Base-by-base conservation (phyloP, 2,888 invertebrate genomes). In the Rhyacophila evoluta region DNA sequence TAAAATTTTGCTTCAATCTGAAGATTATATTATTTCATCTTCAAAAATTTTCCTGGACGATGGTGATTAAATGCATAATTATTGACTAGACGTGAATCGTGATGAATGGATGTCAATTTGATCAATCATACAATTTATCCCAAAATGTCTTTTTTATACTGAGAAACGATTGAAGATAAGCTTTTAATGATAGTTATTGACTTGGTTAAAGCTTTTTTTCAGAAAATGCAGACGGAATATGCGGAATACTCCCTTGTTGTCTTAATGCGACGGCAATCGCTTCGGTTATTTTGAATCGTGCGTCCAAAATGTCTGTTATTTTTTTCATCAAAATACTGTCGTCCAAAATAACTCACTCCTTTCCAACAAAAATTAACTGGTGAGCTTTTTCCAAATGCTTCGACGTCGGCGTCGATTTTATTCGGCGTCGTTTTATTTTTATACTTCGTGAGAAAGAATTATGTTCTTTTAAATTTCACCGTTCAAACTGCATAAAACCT, bases 281-380 rank as follows among this genome's bases (percentile, higher is more conserved):
- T 11, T 29, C 27, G 12, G 69, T 36, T 71, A 33, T 37, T 25
- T 33, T 71, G 71, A 71, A 71, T 39, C 36, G 19, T 25, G 55
- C 19, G 55, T 39, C 19, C 19, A 25, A n/a, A 76, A 76, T 71
- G 76, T 76, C 71, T 76, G 76, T 39, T 76, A 75, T 76, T 76
- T 76, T 76, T 76, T 38, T 29, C 41, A 78, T 78, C 73, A 69
- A 78, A 78, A 74, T 78, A 78, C 74, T 70, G 69, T 38, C 78
- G 67, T 78, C 37, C 33, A 69, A 74, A 78, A 78, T 78, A 78
- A 39, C 77, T 77, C 36, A 67, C 36, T 55, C 55, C 25, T 55
- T 55, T 19, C 55, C 19, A n/a, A 55, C 55, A 55, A 10, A 55
- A 25, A 55, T 55, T 55, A 55, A 55, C 55, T 55, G 41, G 41